These are phyloP conservation scores for Phacellophora camtschatica DNA, from an alignment of 30 jellyfish, hydroid and myxozoan species.

Conservation along the genomic window DNA sequence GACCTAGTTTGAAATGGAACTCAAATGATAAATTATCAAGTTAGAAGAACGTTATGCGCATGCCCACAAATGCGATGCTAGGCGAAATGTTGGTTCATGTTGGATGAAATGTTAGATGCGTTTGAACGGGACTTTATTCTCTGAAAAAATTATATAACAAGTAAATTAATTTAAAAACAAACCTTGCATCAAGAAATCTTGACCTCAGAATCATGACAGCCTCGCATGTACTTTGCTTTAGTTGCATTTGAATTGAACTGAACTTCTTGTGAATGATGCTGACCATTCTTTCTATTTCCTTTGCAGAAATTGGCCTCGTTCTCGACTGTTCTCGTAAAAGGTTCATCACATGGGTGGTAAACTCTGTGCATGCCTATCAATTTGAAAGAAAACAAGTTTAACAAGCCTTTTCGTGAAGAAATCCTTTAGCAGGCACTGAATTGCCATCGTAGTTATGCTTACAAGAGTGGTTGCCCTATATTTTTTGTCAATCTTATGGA, in stretches of 20 bases:
- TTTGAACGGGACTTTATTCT: too few relatives aligned
- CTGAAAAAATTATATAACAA: too few relatives aligned
- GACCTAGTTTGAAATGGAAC: too few relatives aligned
- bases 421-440: not conserved
- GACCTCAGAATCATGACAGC: slow-evolving; percentile 97
- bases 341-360: slow-evolving; percentile 98
- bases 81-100: too few relatives aligned
- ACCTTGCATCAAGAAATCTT: slow-evolving; percentile 98
- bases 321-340: slow-evolving; percentile 92
- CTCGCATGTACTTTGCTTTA: slow-evolving; percentile 97
- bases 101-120: too few relatives aligned
- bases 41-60: too few relatives aligned
- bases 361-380: slow-evolving; percentile 94
- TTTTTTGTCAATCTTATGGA: too few relatives aligned
- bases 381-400: not conserved
- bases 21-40: too few relatives aligned
- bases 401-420: not conserved
- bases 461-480: too few relatives aligned
- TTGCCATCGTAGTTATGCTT: too few relatives aligned
- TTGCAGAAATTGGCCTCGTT: slow-evolving; percentile 91
- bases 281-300: slow-evolving; percentile 95
- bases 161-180: too few relatives aligned
- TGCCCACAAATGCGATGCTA: too few relatives aligned
- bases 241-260: slow-evolving; percentile 95
- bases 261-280: slow-evolving; percentile 87